Conservation (phyloP, 2,113 vertebrate genomes). For the Falco punctatus region DNA sequence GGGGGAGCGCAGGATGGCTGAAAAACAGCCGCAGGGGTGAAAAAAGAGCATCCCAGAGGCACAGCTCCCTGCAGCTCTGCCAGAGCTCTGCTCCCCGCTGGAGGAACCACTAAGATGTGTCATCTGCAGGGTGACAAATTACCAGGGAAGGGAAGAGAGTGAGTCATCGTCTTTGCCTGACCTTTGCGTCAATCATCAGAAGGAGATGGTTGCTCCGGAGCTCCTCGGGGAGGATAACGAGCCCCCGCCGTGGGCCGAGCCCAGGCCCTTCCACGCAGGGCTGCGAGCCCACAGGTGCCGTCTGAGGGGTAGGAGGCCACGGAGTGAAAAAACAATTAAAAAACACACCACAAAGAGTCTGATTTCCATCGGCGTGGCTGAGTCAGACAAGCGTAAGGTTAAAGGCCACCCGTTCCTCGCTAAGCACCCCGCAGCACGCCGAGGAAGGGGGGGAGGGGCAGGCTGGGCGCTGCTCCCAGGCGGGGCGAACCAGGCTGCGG, state of each 20-base stretch:
- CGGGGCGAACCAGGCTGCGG: too few relatives aligned
- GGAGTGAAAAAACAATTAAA: too few relatives aligned
- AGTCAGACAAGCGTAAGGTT: too few relatives aligned
- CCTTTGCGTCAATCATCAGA: neutral
- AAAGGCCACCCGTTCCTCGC: neutral
- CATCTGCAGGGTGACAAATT: neutral
- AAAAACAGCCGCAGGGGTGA: neutral
- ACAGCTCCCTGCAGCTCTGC: neutral
- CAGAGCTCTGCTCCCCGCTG: neutral
- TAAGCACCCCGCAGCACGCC: neutral
- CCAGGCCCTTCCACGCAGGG: fast-evolving
- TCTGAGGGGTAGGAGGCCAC: fast-evolving
- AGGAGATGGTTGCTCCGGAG: neutral
- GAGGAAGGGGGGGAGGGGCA: too few relatives aligned
- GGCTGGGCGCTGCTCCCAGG: too few relatives aligned
- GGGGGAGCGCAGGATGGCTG: fast-evolving
- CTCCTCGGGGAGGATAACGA: fast-evolving
- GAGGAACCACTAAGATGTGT: neutral
- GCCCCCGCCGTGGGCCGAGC: fast-evolving
- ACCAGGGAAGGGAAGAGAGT: neutral
- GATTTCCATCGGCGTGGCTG: too few relatives aligned
- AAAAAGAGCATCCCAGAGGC: neutral
- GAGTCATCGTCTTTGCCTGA: neutral
- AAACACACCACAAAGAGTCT: neutral
- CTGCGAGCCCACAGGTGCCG: fast-evolving